Percentiles rank a stretch among this genome's conserved stretches.
These are phyloP conservation scores for Atethmia centrago DNA, from an alignment of 2,888 invertebrate species.

Conservation along the genomic window DNA sequence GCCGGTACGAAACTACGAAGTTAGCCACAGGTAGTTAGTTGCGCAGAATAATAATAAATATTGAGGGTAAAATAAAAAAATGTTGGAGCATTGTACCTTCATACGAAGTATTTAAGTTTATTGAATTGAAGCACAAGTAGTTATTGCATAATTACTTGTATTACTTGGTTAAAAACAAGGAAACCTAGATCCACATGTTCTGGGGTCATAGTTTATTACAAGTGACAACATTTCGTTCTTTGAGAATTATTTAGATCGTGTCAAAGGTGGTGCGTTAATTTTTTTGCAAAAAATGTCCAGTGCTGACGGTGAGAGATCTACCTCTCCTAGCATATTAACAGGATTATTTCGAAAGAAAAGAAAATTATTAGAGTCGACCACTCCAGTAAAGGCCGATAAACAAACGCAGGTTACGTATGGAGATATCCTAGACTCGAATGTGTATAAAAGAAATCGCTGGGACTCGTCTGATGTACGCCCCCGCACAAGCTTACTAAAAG, in stretches of 20 bases:
- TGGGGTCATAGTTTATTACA: constrained; percentile 8
- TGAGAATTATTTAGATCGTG: no score
- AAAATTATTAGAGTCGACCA: no score
- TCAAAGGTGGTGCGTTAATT: no score
- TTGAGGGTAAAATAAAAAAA: constrained; percentile 6
- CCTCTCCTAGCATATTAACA: constrained; percentile 11
- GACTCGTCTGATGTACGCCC: no score
- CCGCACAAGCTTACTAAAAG: no score
- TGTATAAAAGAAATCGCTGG: no score
- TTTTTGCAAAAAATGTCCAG: not conserved
- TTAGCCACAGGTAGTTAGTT: not conserved
- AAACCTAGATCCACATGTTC: constrained; percentile 5
- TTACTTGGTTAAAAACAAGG: constrained; percentile 1
- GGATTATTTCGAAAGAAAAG: constrained; percentile 8
- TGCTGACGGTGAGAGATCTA: constrained; percentile 11
- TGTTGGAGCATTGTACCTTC: constrained; percentile 10
- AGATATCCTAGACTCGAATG: no score
- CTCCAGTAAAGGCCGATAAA: no score
- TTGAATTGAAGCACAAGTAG: not conserved
- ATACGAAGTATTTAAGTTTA: constrained; percentile 15
- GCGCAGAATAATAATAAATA: constrained; percentile 5
- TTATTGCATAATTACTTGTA: constrained; percentile 5
- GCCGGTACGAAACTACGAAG: no score
- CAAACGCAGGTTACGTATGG: no score
- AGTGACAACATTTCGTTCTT: not conserved